A percentile compares a stretch with the other conserved stretches of the same genome.
Evolutionary conservation across 2,113 vertebrate genomes (phyloP).

Genomic region (Chloropsis hardwickii): DNA sequence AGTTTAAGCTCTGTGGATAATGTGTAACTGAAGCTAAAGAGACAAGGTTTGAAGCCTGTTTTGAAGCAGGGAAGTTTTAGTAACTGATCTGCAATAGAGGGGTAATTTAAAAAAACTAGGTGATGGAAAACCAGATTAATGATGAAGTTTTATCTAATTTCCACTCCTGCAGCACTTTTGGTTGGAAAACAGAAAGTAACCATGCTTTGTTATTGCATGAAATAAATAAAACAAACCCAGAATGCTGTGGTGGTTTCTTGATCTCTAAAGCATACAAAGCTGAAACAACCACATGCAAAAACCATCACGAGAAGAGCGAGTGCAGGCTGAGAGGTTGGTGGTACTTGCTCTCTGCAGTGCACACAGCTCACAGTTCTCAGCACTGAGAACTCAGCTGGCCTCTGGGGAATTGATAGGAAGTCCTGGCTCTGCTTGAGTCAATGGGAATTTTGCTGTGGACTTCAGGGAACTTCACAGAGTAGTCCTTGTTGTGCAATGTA

Average conservation of each 20-base stretch:
- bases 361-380: background rate
- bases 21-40: background rate
- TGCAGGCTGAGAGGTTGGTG: background rate
- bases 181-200: conserved; percentile 37
- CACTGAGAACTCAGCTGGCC: background rate
- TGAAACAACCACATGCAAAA: conserved; percentile 42
- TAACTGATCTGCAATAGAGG: background rate
- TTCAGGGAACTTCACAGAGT: conserved; percentile 2
- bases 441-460: conserved; percentile 33
- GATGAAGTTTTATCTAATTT: conserved; percentile 4
- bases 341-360: background rate
- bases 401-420: conserved; percentile 48
- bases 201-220: background rate
- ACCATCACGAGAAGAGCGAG: background rate
- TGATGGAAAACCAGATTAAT: background rate
- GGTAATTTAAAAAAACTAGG: background rate
- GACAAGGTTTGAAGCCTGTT: background rate
- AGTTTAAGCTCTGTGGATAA: background rate
- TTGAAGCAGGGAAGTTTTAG: background rate
- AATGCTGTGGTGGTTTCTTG: conserved; percentile 22
- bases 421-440: conserved; percentile 42
- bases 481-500: background rate
- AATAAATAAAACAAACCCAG: conserved; percentile 53
- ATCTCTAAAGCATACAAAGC: conserved; percentile 1
- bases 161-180: background rate